These are phyloP conservation scores for Aphyosemion australe DNA, from an alignment of 2,113 vertebrate species.

Conservation along the genomic window DNA sequence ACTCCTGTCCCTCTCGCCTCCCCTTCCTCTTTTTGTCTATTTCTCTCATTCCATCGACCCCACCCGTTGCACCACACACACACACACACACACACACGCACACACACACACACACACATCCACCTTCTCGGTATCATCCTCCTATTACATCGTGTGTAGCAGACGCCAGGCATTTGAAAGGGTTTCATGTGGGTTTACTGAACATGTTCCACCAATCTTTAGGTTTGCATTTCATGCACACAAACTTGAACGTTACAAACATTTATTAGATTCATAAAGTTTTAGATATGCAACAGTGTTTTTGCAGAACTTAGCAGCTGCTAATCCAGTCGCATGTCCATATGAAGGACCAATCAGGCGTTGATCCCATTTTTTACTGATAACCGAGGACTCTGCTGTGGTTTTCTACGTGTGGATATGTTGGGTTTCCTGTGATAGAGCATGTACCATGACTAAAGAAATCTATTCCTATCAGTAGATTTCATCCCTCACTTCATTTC, in stretches of 20 bases:
- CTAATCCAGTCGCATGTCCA: no score
- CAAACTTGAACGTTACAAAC: background rate
- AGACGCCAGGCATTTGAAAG: background rate
- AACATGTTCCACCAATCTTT: slow-evolving; percentile 8
- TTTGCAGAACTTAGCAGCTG: no score
- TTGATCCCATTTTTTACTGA: no score
- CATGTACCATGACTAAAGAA: slow-evolving; percentile 73
- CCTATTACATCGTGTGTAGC: slow-evolving; percentile 35
- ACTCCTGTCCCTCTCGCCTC: slow-evolving; percentile 23
- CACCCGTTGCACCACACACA: slow-evolving; percentile 19
- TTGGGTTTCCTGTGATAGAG: slow-evolving; percentile 55
- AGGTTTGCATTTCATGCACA: background rate
- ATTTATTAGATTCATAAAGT: background rate
- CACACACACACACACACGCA: no score
- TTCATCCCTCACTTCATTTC: slow-evolving; percentile 74
- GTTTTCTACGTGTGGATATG: no score
- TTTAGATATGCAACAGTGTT: no score
- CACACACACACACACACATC: background rate
- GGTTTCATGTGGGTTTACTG: slow-evolving; percentile 15
- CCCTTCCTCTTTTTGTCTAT: slow-evolving; percentile 51
- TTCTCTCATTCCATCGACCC: slow-evolving; percentile 39
- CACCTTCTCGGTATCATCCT: slow-evolving; percentile 32
- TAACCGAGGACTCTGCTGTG: background rate
- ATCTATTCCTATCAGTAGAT: slow-evolving; percentile 65
- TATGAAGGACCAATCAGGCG: no score